Evolutionary conservation across 2,888 invertebrate genomes (phyloP), one percentile per base, ranked within the genome.

Genomic region (Alitta virens): DNA sequence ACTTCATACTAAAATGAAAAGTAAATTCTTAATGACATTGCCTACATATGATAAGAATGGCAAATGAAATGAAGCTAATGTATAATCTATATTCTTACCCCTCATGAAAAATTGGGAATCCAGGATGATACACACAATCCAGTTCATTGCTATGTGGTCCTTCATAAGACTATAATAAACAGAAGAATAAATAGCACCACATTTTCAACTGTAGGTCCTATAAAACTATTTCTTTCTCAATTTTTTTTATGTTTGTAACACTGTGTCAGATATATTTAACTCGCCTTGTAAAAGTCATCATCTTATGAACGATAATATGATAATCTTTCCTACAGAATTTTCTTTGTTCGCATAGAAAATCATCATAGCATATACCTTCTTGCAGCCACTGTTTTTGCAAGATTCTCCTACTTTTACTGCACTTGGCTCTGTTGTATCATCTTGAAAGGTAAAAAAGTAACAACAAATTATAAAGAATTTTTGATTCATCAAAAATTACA

Each of bases 21-120:
- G 40, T 40, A 40, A 16, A 16, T 40, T 9, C 12, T 12, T 16
- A 40, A 40, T 40, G 16, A 40, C 40, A 40, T 40, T 9, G 9
- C 40, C 40, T 16, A 9, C 40, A 12, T 40, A 40, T 12, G 9
- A 40, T 12, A 40, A 40, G 9, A 9, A 12, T 40, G 40, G 40
- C 16, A 12, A 12, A 12, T 12, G 40, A 9, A 40, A 40, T 9
- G 40, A 40, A 40, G 12, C 16, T 40, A 40, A 12, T 40, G 40
- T 12, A 12, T 16, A 40, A 40, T 40, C 16, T 9, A 40, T 16
- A 40, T 40, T 67, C 74, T 63, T 68, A 83, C 82, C 96, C 97
- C 84, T 98, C 97, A 74, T 98, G 97, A 81, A 98, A 98, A 56
- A 98, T 87, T 0, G 97, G 94, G 43, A 86, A 86, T 0, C 97